phyloP scores from a whole-genome alignment of 2,888 invertebrate genomes.

The Tenthredo notha region DNA sequence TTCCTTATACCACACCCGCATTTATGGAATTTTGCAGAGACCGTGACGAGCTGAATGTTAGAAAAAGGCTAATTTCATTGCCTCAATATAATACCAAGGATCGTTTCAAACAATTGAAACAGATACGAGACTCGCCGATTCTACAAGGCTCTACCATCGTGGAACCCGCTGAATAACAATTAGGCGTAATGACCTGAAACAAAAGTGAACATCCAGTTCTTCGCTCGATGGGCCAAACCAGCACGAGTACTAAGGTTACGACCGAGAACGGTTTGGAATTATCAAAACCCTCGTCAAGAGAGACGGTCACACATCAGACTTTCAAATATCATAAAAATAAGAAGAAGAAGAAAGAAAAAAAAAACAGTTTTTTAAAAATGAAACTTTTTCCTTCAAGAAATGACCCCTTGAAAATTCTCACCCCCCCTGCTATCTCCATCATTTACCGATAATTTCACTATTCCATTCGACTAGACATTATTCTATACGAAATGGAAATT shows the following conservation, averaged over 20 bases:
- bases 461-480: not conserved
- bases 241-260: not conserved
- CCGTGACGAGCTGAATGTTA: not conserved
- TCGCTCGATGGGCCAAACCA: slow-evolving; percentile 21
- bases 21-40: not conserved
- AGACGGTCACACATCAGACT: not conserved
- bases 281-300: not conserved
- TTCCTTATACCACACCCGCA: not conserved
- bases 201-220: slow-evolving; percentile 32
- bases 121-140: slow-evolving; percentile 20
- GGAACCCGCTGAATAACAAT: slow-evolving; percentile 35
- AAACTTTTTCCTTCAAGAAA: not conserved
- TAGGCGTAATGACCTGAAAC: slow-evolving; percentile 42
- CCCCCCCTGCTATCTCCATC: not conserved
- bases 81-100: slow-evolving; percentile 31
- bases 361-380: not conserved
- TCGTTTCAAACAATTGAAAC: slow-evolving; percentile 34
- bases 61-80: slow-evolving; percentile 26
- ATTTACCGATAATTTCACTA: slow-evolving; percentile 3
- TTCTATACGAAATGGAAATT: slow-evolving; percentile 14
- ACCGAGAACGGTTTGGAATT: not conserved
- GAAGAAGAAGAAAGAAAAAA: not conserved
- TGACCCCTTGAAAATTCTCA: not conserved
- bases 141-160: not conserved
- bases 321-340: not conserved